Evolutionary conservation across 2,888 invertebrate genomes (phyloP).

Genomic region (Lasius platythorax): DNA sequence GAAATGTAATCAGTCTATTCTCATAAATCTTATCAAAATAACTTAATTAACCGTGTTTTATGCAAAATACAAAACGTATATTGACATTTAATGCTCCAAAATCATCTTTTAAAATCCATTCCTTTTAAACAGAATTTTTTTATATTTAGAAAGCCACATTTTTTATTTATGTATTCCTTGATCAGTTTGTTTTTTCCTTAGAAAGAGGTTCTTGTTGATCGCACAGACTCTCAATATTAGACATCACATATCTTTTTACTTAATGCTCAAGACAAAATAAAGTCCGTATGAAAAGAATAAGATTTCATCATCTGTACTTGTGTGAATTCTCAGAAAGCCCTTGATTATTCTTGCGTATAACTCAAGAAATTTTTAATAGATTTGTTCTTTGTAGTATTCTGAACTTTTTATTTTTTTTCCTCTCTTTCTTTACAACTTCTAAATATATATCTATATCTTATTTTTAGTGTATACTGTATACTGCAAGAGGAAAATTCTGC

Average conservation of each 20-base stretch:
- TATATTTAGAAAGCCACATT: not conserved
- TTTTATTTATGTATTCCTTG: not conserved
- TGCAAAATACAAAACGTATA: not conserved
- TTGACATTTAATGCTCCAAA: not conserved
- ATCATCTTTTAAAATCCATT: not conserved
- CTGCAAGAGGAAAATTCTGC: not conserved
- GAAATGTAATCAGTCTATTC: not conserved
- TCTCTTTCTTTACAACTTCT: not conserved
- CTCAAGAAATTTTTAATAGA: not conserved
- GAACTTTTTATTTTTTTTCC: too few relatives aligned
- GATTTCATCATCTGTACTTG: not conserved
- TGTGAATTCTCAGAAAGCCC: not conserved
- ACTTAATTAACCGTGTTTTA: not conserved
- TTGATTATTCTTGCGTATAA: not conserved
- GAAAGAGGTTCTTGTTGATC: not conserved
- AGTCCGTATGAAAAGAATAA: not conserved
- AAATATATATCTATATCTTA: not conserved
- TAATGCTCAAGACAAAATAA: not conserved
- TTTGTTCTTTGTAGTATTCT: too few relatives aligned
- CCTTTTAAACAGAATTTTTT: not conserved
- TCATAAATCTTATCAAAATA: not conserved
- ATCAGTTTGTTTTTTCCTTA: not conserved
- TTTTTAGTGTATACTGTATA: not conserved
- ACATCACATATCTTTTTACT: not conserved
- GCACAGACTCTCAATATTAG: not conserved